Conservation (phyloP, 1,140 invertebrate species). For the Bombus ignitus region DNA sequence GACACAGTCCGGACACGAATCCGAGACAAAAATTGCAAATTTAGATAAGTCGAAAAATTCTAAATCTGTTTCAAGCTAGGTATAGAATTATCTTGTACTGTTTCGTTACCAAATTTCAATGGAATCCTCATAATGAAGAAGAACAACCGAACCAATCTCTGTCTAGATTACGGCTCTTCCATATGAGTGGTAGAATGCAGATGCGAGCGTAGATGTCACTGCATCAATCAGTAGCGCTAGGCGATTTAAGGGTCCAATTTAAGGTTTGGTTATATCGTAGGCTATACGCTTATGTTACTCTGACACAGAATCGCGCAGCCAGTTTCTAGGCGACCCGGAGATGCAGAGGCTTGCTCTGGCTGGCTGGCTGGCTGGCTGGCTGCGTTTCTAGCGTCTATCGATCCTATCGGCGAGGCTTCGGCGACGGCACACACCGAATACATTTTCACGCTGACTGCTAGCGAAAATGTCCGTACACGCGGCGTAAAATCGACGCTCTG, state of each 20-base stretch:
- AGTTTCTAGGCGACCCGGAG: conserved; percentile 68
- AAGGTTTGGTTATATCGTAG: background rate
- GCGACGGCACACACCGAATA: conserved; percentile 66
- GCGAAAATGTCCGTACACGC: conserved; percentile 48
- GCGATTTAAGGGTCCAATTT: background rate
- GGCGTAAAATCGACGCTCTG: background rate
- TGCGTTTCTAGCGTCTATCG: conserved; percentile 68
- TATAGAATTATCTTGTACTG: no score
- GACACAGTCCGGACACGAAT: no score
- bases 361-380: conserved; percentile 40
- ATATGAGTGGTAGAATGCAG: background rate
- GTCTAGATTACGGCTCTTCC: no score
- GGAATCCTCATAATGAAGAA: no score
- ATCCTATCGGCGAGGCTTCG: conserved; percentile 69
- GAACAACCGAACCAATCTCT: no score
- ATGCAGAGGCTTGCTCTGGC: conserved; percentile 52
- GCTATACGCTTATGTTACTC: conserved; percentile 35
- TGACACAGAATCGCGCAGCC: conserved; percentile 60
- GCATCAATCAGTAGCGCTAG: background rate
- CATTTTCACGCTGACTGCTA: conserved; percentile 63
- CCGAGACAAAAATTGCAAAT: no score
- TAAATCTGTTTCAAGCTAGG: no score
- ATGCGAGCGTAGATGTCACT: background rate
- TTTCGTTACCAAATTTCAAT: background rate
- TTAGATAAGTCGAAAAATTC: no score